Conservation (phyloP, 2,113 vertebrate species). For the Junco hyemalis region DNA sequence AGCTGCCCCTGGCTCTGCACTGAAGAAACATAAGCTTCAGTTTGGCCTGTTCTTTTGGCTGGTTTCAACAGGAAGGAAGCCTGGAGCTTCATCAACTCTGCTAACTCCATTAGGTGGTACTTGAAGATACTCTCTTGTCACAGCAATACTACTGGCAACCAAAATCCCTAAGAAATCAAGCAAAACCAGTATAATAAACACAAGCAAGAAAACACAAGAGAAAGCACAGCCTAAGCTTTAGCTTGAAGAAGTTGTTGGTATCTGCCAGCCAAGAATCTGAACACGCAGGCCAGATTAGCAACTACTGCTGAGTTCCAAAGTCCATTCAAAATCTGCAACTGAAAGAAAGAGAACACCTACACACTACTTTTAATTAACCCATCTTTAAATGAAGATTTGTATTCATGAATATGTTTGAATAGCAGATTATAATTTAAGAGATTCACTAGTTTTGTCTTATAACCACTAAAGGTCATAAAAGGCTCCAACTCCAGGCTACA, state of each 20-base stretch:
- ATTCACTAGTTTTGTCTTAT: neutral
- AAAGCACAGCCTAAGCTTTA: neutral
- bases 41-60: conserved; percentile 9
- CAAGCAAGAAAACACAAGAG: neutral
- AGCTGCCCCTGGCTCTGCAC: conserved; percentile 16
- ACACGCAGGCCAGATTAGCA: neutral
- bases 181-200: neutral
- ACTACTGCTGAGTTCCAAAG: neutral
- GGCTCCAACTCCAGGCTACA: neutral
- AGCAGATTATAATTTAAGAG: neutral
- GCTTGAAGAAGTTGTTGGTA: neutral
- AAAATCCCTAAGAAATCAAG: neutral
- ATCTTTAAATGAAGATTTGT: neutral
- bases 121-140: neutral
- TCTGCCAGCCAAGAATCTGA: neutral
- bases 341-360: neutral
- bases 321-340: neutral
- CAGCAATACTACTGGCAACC: neutral
- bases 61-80: conserved; percentile 49
- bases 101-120: conserved; percentile 44
- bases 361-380: neutral
- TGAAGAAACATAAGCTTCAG: conserved; percentile 42
- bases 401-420: neutral
- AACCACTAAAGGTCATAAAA: neutral
- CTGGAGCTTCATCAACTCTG: conserved; percentile 42